Base-by-base conservation (phyloP, 2,797 vertebrate genomes). In the Nannoperca australis region DNA sequence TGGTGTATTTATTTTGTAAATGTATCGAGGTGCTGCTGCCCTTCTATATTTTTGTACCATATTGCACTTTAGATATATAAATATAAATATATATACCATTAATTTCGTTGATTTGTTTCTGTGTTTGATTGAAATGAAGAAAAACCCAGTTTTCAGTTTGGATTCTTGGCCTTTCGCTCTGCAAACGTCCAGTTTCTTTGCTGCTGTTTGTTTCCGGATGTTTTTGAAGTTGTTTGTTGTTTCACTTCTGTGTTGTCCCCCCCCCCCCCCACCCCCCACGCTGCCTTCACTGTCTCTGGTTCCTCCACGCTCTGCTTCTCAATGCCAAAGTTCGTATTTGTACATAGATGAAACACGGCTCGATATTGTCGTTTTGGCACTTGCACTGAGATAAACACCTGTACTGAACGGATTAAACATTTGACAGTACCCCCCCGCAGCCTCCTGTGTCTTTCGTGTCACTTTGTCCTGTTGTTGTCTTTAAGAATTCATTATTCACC, bases 1-100 rank as follows among this genome's bases (percentile, higher is more conserved):
- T 88, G 92, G 95, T 98, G 95, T 99, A 98, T 99, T 99, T 99
- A 98, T 98, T 99, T 97, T 96, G 95, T 97, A 96, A 97, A 97
- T 95, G 84, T 98, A 96, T 96, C 95, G 95, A 96, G 97, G 97
- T 97, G 97, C 97, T 98, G 97, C 97, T 97, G 97, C 97, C 95
- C 96, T 97, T 96, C 95, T 97, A 95, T 96, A 96, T 95, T 95
- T 97, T 98, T 97, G 96, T 98, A 98, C 97, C 94, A 96, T 98
- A 97, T 97, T 97, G 98, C 97, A 99, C 98, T 99, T 98, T 99
- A 98, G 95, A 95, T 95, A 96, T 97, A 96, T 95, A 91, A 94
- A 95, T 96, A 96, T 96, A 94, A 91, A 97, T 95, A 96, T 96
- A 96, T 96, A 93, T 90, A 91, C 90, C 92, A 96, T 92, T 95